These are phyloP conservation scores for Drosophila triauraria DNA, from an alignment of 1,140 invertebrate species.

Conservation along the genomic window DNA sequence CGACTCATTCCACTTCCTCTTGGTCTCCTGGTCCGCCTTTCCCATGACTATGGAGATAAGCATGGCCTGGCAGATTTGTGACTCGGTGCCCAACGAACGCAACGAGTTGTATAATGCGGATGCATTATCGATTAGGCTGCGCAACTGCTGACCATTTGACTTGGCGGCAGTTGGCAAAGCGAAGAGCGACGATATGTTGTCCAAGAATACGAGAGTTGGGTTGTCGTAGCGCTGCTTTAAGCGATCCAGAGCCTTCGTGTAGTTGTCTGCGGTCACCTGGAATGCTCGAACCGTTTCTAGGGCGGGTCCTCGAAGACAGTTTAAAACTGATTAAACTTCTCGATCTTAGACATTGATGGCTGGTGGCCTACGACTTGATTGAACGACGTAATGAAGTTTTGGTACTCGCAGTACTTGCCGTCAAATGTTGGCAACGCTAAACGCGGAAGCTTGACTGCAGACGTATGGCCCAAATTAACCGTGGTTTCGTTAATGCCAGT, in stretches of 20 bases:
- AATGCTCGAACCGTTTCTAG: too few species aligned
- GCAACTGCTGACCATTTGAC: not conserved
- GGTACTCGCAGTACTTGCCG: not conserved
- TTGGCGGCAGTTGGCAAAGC: not conserved
- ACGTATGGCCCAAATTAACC: not conserved
- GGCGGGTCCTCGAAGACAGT: not conserved
- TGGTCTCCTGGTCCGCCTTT: slow-evolving; percentile 16
- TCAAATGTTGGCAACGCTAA: not conserved
- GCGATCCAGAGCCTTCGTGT: not conserved
- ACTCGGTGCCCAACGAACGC: slow-evolving; percentile 11
- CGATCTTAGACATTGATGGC: not conserved
- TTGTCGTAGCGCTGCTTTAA: not conserved
- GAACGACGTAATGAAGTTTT: not conserved
- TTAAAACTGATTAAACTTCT: slow-evolving; percentile 3
- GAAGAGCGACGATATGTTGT: too few species aligned
- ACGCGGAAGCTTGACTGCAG: not conserved
- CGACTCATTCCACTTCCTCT: not conserved
- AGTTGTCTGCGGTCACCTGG: not conserved
- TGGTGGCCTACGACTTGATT: not conserved
- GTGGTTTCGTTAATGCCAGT: not conserved
- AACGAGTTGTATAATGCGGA: slow-evolving; percentile 24
- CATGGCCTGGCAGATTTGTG: slow-evolving; percentile 20
- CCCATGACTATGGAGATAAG: slow-evolving; percentile 17
- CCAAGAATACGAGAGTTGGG: not conserved
- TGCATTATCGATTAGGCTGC: slow-evolving; percentile 16